Percentiles rank a stretch among this genome's conserved stretches.
phyloP scores from a whole-genome alignment of 2,113 vertebrate genomes.

The Hippoglossus stenolepis region DNA sequence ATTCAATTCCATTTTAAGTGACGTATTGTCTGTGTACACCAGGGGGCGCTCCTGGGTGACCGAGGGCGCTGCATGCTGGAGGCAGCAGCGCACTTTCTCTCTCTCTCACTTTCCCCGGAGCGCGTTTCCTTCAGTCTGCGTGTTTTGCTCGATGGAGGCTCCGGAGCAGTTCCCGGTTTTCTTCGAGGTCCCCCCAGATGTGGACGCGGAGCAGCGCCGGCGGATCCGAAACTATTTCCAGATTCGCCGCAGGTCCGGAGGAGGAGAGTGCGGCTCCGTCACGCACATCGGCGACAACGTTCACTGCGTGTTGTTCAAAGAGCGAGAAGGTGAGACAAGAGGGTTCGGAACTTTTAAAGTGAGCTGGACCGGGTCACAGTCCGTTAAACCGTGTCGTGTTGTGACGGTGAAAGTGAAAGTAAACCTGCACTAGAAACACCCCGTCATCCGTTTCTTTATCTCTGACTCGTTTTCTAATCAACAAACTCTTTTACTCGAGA shows the following conservation, averaged over 20 bases:
- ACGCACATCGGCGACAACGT: not conserved
- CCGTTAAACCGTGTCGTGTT: not conserved
- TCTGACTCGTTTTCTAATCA: not conserved
- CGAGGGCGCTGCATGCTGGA: too few relatives aligned
- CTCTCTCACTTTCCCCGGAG: too few relatives aligned
- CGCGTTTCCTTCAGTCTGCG: too few relatives aligned
- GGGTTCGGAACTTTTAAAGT: too few relatives aligned
- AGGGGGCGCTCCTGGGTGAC: too few relatives aligned
- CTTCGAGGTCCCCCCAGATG: slow-evolving; percentile 31
- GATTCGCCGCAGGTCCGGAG: slow-evolving; percentile 56
- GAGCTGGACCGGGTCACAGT: not conserved
- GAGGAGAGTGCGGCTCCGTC: slow-evolving; percentile 62
- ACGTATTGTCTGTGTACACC: too few relatives aligned
- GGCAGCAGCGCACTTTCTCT: too few relatives aligned
- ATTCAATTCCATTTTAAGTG: too few relatives aligned
- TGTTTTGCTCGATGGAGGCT: not conserved
- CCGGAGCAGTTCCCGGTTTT: slow-evolving; percentile 14
- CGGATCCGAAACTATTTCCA: slow-evolving; percentile 53
- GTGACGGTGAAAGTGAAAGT: not conserved
- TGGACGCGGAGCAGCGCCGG: slow-evolving; percentile 6
- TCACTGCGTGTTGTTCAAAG: slow-evolving; percentile 56
- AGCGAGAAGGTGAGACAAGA: slow-evolving; percentile 47
- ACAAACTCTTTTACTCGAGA: too few relatives aligned
- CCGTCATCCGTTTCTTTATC: not conserved
- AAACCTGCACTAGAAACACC: not conserved